Conservation (phyloP, 2,888 invertebrate species). For the Eupithecia dodoneata region DNA sequence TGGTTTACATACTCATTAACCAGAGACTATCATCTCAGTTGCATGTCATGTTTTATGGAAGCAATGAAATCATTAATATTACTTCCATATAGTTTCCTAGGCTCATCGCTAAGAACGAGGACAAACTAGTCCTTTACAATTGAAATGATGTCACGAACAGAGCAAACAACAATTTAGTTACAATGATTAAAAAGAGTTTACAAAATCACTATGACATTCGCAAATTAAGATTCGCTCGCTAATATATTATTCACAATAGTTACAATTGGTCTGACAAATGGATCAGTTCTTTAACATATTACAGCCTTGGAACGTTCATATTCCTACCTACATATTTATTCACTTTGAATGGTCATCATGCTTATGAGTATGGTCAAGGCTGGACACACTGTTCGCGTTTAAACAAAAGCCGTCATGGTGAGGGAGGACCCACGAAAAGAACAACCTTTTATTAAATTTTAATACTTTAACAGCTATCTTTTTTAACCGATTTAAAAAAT, state of each 20-base stretch:
- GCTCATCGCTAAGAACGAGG: not conserved
- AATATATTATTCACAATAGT: not conserved
- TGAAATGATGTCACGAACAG: constrained; percentile 17
- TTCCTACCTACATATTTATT: not conserved
- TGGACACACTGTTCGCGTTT: constrained; percentile 22
- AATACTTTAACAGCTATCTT: not conserved
- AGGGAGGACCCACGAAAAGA: not conserved
- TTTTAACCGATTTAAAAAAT: not conserved
- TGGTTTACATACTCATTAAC: not conserved
- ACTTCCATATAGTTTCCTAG: not conserved
- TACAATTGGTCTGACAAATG: not conserved
- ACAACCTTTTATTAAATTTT: not conserved
- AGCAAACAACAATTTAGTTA: not conserved
- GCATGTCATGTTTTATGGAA: not conserved
- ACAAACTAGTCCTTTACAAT: not conserved
- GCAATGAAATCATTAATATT: not conserved
- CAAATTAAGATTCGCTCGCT: not conserved
- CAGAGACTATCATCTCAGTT: not conserved
- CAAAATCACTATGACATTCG: not conserved
- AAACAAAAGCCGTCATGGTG: constrained; percentile 21
- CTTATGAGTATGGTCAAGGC: constrained; percentile 22
- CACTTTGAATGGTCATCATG: not conserved
- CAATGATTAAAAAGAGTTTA: not conserved
- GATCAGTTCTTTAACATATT: not conserved
- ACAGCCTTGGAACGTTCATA: not conserved